Evolutionary conservation across 2,888 invertebrate species (phyloP).

Genomic region (Synanthedon formicaeformis): DNA sequence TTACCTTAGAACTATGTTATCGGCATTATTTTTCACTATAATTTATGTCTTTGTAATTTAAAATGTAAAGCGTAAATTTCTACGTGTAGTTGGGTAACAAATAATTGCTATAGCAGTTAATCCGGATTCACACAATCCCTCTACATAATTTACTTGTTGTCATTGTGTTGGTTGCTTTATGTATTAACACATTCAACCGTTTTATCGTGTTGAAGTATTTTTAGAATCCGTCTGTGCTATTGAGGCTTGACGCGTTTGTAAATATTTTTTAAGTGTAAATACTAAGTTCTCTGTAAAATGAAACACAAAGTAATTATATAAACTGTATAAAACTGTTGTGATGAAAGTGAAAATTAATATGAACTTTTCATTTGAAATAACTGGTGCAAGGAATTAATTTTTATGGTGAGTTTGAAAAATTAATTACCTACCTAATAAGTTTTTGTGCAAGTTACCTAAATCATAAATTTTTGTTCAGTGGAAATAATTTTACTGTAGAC

Average conservation of each 20-base stretch:
- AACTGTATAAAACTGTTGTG: neutral
- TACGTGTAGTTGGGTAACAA: too few species aligned
- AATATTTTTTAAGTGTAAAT: slow-evolving; percentile 34
- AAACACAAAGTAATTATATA: slow-evolving; percentile 4
- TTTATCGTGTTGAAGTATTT: slow-evolving; percentile 65
- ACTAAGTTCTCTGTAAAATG: slow-evolving; percentile 4
- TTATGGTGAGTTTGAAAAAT: slow-evolving; percentile 43
- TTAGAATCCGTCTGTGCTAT: slow-evolving; percentile 55
- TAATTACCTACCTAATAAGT: neutral
- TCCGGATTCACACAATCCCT: slow-evolving; percentile 36
- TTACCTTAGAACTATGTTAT: too few species aligned
- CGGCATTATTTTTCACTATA: too few species aligned
- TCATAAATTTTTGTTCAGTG: neutral
- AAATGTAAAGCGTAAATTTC: too few species aligned
- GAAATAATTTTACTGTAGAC: too few species aligned
- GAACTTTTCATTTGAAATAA: neutral
- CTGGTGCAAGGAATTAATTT: slow-evolving; percentile 24
- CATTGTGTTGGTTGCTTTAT: slow-evolving; percentile 44
- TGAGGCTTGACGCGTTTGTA: slow-evolving; percentile 50
- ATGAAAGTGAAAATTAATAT: neutral
- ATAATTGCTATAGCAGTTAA: slow-evolving; percentile 31
- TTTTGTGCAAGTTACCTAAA: neutral
- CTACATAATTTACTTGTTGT: slow-evolving; percentile 42
- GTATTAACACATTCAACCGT: slow-evolving; percentile 54
- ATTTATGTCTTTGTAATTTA: too few species aligned